phyloP scores from a whole-genome alignment of 1,140 invertebrate species.

The Penaeus chinensis region DNA sequence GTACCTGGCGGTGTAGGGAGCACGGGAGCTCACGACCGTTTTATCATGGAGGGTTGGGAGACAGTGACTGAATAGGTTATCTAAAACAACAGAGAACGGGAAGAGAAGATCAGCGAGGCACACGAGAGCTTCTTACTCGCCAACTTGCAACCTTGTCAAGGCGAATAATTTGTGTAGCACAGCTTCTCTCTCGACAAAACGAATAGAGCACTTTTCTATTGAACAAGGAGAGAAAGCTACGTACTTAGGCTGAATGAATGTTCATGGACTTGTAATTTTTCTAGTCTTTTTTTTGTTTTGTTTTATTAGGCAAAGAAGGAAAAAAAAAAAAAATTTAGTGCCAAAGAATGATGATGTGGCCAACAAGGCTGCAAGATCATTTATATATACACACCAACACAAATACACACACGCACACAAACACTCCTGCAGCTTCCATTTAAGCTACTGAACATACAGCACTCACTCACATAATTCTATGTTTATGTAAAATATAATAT shows the following conservation, averaged over 20 bases:
- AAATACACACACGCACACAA: conserved; percentile 20
- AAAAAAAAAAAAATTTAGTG: background rate
- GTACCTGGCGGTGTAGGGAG: conserved; percentile 63
- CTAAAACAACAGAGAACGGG: conserved; percentile 65
- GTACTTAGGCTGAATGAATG: too few species aligned
- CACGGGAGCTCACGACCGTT: conserved; percentile 64
- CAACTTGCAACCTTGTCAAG: conserved; percentile 44
- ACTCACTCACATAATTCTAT: conserved; percentile 28
- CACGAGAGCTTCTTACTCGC: conserved; percentile 45
- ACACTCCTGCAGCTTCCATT: conserved; percentile 8
- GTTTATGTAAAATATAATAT: conserved; percentile 25
- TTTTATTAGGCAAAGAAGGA: background rate
- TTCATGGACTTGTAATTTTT: too few species aligned
- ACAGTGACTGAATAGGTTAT: conserved; percentile 65
- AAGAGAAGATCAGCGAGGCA: conserved; percentile 63
- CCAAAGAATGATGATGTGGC: background rate
- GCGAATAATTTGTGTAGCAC: conserved; percentile 51
- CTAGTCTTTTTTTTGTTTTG: background rate
- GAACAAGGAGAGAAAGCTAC: too few species aligned
- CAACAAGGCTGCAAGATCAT: conserved; percentile 49
- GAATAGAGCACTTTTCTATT: background rate
- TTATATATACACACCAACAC: conserved; percentile 43
- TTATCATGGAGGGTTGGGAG: conserved; percentile 64
- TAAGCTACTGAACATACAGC: conserved; percentile 29
- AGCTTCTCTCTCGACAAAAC: conserved; percentile 1